These are phyloP conservation scores for Motacilla alba DNA, from an alignment of 2,113 vertebrate species.

Conservation along the genomic window DNA sequence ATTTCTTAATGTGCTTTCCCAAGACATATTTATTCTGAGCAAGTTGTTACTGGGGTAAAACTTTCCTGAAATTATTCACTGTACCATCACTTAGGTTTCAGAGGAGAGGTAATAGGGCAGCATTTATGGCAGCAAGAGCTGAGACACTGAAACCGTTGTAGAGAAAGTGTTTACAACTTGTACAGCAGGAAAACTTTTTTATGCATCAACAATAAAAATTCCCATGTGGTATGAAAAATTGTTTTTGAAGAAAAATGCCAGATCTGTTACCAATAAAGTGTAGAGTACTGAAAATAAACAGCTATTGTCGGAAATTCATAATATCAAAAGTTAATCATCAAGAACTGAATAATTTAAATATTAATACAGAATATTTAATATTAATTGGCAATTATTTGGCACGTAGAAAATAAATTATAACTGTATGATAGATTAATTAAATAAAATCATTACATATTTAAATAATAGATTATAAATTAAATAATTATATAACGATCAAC, in stretches of 20 bases:
- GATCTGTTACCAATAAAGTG: neutral
- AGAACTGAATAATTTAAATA: neutral
- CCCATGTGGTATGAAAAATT: neutral
- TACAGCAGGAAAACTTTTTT: neutral
- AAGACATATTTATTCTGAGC: neutral
- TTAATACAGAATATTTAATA: neutral
- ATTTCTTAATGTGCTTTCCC: neutral
- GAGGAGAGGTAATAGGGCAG: neutral
- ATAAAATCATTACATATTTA: neutral
- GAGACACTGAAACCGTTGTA: neutral
- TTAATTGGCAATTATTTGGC: neutral
- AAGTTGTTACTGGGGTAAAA: neutral
- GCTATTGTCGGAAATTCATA: neutral
- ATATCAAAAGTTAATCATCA: neutral
- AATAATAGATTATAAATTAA: neutral
- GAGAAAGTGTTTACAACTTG: neutral
- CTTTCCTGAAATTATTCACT: neutral
- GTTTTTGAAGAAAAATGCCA: neutral
- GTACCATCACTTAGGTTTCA: neutral
- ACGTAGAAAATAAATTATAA: neutral
- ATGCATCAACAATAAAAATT: constrained; percentile 3
- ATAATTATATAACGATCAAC: neutral
- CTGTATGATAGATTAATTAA: neutral
- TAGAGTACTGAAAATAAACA: neutral
- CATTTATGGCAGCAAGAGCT: neutral